Evolutionary conservation across 2,888 invertebrate species (phyloP).

Genomic region (Chymomyza procnemis): DNA sequence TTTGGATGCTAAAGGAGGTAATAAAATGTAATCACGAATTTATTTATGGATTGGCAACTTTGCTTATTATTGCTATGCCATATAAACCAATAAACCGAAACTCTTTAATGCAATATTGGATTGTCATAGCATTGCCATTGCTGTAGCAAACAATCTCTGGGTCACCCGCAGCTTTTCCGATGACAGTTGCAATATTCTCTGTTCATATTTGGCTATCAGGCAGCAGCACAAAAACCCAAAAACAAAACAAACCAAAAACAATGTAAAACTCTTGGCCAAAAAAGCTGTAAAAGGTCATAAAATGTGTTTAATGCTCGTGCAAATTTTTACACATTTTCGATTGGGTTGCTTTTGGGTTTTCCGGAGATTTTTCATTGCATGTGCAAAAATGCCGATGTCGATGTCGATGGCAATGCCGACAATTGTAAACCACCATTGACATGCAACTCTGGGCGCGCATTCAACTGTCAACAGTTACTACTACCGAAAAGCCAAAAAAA

Average conservation of each 20-base stretch:
- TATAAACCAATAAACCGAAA: neutral
- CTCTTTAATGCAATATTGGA: neutral
- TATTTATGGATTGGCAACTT: neutral
- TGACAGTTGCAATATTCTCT: constrained; percentile 39
- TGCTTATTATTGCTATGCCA: neutral
- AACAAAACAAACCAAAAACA: constrained; percentile 21
- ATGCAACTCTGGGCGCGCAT: constrained; percentile 74
- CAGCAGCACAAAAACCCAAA: constrained; percentile 2
- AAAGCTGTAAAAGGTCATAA: constrained; percentile 64
- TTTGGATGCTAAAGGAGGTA: too few relatives aligned
- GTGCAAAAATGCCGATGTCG: constrained; percentile 37
- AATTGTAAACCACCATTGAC: constrained; percentile 56
- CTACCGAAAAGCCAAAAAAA: constrained; percentile 67
- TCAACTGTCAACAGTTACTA: constrained; percentile 77
- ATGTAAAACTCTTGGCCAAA: constrained; percentile 31
- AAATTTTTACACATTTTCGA: constrained; percentile 59
- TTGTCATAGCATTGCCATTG: neutral
- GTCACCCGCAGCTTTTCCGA: neutral
- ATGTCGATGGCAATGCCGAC: constrained; percentile 27
- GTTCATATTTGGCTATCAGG: constrained; percentile 65
- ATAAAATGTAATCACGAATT: too few relatives aligned
- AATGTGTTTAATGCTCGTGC: constrained; percentile 64
- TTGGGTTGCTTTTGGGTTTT: constrained; percentile 2
- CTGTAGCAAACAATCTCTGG: neutral
- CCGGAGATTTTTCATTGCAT: constrained; percentile 32